Evolutionary conservation across 2,888 invertebrate species (phyloP).

Genomic region (Aradus depressus): DNA sequence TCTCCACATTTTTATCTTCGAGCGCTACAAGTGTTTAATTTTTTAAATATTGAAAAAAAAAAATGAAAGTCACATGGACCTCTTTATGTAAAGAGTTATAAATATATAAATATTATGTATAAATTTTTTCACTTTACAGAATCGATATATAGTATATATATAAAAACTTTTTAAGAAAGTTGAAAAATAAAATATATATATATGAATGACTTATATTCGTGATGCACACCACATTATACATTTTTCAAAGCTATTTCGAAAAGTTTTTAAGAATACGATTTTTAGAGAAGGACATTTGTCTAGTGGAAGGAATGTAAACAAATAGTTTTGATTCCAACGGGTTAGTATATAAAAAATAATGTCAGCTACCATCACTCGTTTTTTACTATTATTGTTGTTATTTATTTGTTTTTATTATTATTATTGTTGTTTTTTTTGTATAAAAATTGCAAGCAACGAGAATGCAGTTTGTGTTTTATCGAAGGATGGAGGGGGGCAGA

Average conservation of each 20-base stretch:
- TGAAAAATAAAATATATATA: constrained; percentile 11
- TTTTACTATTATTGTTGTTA: constrained; percentile 22
- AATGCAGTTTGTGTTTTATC: constrained; percentile 27
- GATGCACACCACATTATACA: constrained; percentile 24
- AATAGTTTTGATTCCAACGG: constrained; percentile 28
- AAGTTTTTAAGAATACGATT: constrained; percentile 1
- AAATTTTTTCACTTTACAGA: no score
- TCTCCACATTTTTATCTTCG: no score
- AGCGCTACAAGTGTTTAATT: no score
- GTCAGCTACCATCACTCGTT: constrained; percentile 27
- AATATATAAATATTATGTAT: no score
- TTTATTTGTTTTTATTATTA: no score
- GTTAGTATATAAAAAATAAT: constrained; percentile 25
- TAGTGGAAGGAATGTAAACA: constrained; percentile 22
- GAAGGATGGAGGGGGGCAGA: constrained; percentile 23
- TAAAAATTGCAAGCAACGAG: constrained; percentile 29
- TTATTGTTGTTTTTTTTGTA: no score
- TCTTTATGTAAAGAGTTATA: no score
- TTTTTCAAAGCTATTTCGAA: constrained; percentile 20
- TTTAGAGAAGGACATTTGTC: constrained; percentile 23
- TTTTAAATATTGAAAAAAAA: no score
- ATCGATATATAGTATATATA: no score
- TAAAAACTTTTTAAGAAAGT: not conserved
- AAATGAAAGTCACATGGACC: no score
- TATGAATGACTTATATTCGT: constrained; percentile 21